phyloP scores from a whole-genome alignment of 2,797 vertebrate genomes.

The Silurus lanzhouensis region DNA sequence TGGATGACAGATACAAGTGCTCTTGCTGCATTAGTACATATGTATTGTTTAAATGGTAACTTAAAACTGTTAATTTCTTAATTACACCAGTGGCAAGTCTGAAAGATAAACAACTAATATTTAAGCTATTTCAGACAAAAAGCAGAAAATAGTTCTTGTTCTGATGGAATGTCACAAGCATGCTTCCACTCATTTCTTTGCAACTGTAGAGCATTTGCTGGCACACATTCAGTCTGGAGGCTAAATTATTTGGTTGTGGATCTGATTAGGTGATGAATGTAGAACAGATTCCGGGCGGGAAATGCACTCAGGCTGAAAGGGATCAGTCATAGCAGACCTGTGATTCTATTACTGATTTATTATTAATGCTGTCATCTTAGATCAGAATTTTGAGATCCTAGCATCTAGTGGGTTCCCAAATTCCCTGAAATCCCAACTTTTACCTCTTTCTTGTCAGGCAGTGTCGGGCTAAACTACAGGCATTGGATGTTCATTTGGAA shows the following conservation, averaged over 20 bases:
- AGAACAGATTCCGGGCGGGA: not conserved
- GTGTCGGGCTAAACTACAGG: not conserved
- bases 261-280: slow-evolving; percentile 1
- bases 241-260: slow-evolving; percentile 5
- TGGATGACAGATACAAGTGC: not conserved
- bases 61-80: not conserved
- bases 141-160: not conserved
- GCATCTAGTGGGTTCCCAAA: not conserved
- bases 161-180: slow-evolving; percentile 17
- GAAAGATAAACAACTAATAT: not conserved
- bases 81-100: not conserved
- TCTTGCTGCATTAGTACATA: too few species aligned
- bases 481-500: not conserved
- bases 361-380: not conserved
- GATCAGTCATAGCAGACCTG: not conserved
- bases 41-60: not conserved
- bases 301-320: not conserved
- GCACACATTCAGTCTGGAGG: not conserved
- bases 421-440: not conserved
- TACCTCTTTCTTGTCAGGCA: not conserved
- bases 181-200: not conserved
- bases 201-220: not conserved
- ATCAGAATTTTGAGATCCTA: not conserved
- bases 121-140: not conserved
- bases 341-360: slow-evolving; percentile 13